phyloP scores from a whole-genome alignment of 2,888 invertebrate genomes.

The Eupsilia transversa region DNA sequence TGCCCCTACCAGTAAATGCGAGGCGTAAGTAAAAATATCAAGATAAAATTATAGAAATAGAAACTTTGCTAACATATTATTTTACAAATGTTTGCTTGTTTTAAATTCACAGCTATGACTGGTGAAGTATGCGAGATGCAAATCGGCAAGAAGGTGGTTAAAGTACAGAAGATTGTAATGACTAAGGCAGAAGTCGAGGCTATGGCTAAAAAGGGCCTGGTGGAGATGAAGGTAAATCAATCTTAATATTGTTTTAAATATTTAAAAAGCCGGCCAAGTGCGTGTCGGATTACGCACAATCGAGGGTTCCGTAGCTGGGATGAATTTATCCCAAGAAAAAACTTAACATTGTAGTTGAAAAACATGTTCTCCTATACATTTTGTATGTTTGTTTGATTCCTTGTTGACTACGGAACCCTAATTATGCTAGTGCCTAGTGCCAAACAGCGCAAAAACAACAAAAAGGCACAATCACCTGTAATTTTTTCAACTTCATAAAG shows the following conservation, averaged over 20 bases:
- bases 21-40: slow-evolving; percentile 76
- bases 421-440: neutral
- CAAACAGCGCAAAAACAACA: neutral
- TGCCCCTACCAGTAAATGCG: slow-evolving; percentile 81
- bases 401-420: too few species aligned
- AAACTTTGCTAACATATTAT: neutral
- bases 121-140: slow-evolving; percentile 87
- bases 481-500: neutral
- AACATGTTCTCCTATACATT: too few species aligned
- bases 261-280: too few species aligned
- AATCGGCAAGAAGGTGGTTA: slow-evolving; percentile 91
- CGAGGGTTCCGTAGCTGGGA: too few species aligned
- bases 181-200: slow-evolving; percentile 92
- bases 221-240: slow-evolving; percentile 89
- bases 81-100: slow-evolving; percentile 1
- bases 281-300: too few species aligned
- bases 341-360: too few species aligned
- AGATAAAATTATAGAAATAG: neutral
- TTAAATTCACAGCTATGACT: slow-evolving; percentile 62
- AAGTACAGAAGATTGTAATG: slow-evolving; percentile 92
- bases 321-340: too few species aligned
- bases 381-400: too few species aligned
- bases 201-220: slow-evolving; percentile 92
- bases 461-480: neutral
- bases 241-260: neutral